phyloP scores from a whole-genome alignment of 2,888 invertebrate species.

The Latheticus oryzae region DNA sequence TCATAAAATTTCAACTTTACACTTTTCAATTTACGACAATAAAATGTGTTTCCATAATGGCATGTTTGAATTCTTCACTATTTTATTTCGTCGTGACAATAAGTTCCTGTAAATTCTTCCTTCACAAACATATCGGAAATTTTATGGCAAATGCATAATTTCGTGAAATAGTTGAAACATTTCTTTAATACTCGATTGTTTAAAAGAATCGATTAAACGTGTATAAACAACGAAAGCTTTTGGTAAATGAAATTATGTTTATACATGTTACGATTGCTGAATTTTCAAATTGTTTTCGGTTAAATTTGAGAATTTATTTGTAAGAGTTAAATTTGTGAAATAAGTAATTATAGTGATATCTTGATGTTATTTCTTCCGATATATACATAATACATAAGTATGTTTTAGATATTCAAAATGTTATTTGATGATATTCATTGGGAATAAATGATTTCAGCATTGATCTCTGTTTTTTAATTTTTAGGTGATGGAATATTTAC shows the following conservation, averaged over 20 bases:
- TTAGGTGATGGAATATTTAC: neutral
- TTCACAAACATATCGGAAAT: conserved; percentile 26
- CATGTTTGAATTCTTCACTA: conserved; percentile 19
- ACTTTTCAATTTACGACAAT: conserved; percentile 31
- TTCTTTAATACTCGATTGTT: conserved; percentile 28
- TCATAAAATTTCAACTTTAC: conserved; percentile 20
- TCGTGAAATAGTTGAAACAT: conserved; percentile 23
- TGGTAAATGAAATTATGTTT: conserved; percentile 43
- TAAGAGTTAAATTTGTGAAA: conserved; percentile 48
- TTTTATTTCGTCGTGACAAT: conserved; percentile 12
- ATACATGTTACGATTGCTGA: conserved; percentile 42
- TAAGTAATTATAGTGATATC: conserved; percentile 56
- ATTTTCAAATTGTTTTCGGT: conserved; percentile 16
- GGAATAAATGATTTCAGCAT: conserved; percentile 63
- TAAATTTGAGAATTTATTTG: conserved; percentile 25
- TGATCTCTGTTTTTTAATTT: conserved; percentile 24
- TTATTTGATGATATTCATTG: conserved; percentile 60
- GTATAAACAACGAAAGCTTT: conserved; percentile 43
- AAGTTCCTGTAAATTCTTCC: conserved; percentile 28
- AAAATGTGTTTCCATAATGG: conserved; percentile 26
- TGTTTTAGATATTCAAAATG: conserved; percentile 62
- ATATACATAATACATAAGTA: conserved; percentile 55
- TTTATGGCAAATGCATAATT: conserved; percentile 36
- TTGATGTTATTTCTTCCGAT: conserved; percentile 64
- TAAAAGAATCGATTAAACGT: conserved; percentile 36